Evolutionary conservation across 2,888 invertebrate genomes (phyloP), one percentile per base, ranked within the genome.

Genomic region (Apeira syringaria): DNA sequence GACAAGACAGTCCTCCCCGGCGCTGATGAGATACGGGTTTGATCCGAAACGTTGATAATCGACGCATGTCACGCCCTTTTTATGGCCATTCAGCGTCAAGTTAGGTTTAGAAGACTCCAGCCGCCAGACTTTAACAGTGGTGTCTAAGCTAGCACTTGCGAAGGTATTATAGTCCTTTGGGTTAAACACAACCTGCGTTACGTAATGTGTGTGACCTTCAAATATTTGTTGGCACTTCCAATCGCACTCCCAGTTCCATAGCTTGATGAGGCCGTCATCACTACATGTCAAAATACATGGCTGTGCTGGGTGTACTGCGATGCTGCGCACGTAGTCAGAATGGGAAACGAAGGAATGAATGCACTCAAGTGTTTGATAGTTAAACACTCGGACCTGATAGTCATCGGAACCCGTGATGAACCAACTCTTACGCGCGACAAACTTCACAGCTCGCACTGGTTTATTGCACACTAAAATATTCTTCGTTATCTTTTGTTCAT

Each of bases 151-250:
- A 6, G 98, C 99, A 64, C 97, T 98, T 6, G 98, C 99, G 85
- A 99, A 99, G 20, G 98, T 98, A 79, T 99, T 99, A 83, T 98
- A 98, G 74, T 99, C 99, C 80, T 99, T 99, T 0, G 99, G 99
- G 86, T 99, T 99, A 64, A 99, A 96, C 0, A 98, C 98, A 61
- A 99, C 95, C 82, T 99, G 98, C 99, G 99, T 99, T 1, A 99
- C 97, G 73, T 99, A 99, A 81, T 99, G 98, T 0, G 97, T 96
- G 85, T 99, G 42, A 0, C 15, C 36, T 12, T 15, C 2, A 5
- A 27, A 43, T n/a, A n/a, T 20, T 13, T 11, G 24, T n/a, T 31
- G 27, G 15, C 31, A 36, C 1, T 13, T 10, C 13, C 36, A 43
- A 10, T 31, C 6, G 1, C 98, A 98, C 43, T 99, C 99, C 99